Evolutionary conservation across 2,888 invertebrate species (phyloP).

Genomic region (Mesochorus sp.): DNA sequence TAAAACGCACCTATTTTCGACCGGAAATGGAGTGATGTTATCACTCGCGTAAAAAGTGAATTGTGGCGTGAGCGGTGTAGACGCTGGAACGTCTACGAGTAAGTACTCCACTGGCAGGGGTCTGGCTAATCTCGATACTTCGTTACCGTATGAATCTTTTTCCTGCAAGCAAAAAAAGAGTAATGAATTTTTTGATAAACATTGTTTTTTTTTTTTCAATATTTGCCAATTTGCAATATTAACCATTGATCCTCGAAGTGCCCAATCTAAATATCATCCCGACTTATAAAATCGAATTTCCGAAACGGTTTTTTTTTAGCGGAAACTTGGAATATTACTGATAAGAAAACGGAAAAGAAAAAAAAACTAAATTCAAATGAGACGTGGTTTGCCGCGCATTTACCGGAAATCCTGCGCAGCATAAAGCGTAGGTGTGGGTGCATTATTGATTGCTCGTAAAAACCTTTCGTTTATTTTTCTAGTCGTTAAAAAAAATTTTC

Average conservation of each 20-base stretch:
- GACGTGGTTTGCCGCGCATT: slow-evolving; percentile 3
- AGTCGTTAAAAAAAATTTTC: no score
- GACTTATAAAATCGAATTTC: neutral
- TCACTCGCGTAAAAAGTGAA: slow-evolving; percentile 88
- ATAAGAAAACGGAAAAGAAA: neutral
- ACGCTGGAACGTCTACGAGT: slow-evolving; percentile 97
- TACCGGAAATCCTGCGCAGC: neutral
- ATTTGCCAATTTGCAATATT: no score
- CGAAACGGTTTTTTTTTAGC: neutral
- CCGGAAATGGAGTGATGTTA: slow-evolving; percentile 87
- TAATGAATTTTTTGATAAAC: neutral
- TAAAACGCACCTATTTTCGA: slow-evolving; percentile 87
- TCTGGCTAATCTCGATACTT: slow-evolving; percentile 95
- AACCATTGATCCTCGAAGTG: no score
- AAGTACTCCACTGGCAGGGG: slow-evolving; percentile 99
- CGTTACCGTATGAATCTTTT: slow-evolving; percentile 98
- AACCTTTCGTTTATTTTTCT: slow-evolving; percentile 15
- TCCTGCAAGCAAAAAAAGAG: slow-evolving; percentile 86
- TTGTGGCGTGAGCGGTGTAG: slow-evolving; percentile 91
- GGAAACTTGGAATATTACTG: neutral
- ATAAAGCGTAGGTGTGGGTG: neutral
- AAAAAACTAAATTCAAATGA: neutral
- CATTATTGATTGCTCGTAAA: slow-evolving; percentile 51
- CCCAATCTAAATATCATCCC: no score
- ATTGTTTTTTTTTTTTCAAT: no score